These are phyloP conservation scores for Macrosoma leucophasiata DNA, from an alignment of 2,888 invertebrate species.

Conservation along the genomic window DNA sequence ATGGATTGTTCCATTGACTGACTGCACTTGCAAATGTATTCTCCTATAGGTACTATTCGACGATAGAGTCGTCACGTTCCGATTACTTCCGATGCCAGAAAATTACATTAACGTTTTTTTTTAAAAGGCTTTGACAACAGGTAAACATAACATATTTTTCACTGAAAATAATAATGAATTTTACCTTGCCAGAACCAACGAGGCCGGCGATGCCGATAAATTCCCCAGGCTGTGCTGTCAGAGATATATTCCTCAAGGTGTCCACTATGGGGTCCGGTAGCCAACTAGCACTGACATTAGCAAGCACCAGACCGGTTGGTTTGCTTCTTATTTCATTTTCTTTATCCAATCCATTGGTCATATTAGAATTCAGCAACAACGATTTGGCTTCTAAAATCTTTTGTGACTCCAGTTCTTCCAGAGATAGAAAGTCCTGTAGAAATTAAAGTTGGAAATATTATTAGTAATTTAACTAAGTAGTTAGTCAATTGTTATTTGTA, in stretches of 20 bases:
- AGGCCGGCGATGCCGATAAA: conserved; percentile 82
- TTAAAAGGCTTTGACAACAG: too few relatives aligned
- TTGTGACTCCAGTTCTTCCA: conserved; percentile 52
- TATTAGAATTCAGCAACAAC: conserved; percentile 15
- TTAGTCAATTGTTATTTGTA: too few relatives aligned
- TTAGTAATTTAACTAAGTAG: background rate
- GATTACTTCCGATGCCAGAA: too few relatives aligned
- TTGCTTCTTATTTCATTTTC: conserved; percentile 37
- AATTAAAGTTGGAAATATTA: conserved; percentile 6
- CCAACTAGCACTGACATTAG: conserved; percentile 64
- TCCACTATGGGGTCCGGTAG: conserved; percentile 64
- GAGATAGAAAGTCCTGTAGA: conserved; percentile 55
- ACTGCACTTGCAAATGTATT: too few relatives aligned
- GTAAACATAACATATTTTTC: too few relatives aligned
- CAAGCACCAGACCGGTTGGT: conserved; percentile 45
- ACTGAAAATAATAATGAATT: too few relatives aligned
- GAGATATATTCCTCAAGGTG: conserved; percentile 67
- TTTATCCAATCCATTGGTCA: conserved; percentile 42
- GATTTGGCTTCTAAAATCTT: conserved; percentile 34
- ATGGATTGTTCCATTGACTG: too few relatives aligned
- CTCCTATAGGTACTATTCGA: too few relatives aligned
- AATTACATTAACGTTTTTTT: too few relatives aligned
- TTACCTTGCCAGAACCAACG: conserved; percentile 85
- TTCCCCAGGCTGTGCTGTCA: conserved; percentile 72
- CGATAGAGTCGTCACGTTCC: too few relatives aligned